These are phyloP conservation scores for Morelia viridis DNA, from an alignment of 2,797 vertebrate species.

Conservation along the genomic window DNA sequence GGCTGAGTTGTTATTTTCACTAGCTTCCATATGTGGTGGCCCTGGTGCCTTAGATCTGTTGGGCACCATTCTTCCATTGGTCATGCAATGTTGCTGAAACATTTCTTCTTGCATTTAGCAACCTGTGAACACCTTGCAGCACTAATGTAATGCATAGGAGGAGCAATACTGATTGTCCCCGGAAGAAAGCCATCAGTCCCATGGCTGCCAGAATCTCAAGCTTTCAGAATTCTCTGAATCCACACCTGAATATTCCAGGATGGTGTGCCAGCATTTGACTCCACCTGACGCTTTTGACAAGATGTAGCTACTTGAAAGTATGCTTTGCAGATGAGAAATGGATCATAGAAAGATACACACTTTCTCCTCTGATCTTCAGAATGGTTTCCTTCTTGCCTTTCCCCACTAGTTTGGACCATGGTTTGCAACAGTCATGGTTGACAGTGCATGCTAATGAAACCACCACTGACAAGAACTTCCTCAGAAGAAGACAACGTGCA, in stretches of 20 bases:
- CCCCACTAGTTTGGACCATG: not conserved
- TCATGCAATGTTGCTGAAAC: not conserved
- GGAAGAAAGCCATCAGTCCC: no score
- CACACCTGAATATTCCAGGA: no score
- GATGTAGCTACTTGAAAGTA: not conserved
- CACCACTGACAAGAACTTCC: no score
- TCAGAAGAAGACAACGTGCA: no score
- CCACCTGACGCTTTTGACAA: no score
- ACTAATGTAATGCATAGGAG: not conserved
- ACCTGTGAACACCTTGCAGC: not conserved
- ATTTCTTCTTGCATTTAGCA: not conserved
- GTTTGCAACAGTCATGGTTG: not conserved
- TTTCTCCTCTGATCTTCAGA: not conserved
- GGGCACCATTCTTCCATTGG: not conserved
- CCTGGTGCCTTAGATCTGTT: not conserved
- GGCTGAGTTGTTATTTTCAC: not conserved
- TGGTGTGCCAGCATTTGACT: no score
- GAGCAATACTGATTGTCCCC: no score
- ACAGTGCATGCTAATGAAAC: no score
- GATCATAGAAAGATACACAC: not conserved
- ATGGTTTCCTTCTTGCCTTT: not conserved
- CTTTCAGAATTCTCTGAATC: no score
- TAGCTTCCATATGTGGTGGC: not conserved
- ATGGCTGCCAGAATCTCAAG: no score
- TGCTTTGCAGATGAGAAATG: not conserved